phyloP scores from a whole-genome alignment of 1,140 invertebrate genomes.

The Drosophila insularis region DNA sequence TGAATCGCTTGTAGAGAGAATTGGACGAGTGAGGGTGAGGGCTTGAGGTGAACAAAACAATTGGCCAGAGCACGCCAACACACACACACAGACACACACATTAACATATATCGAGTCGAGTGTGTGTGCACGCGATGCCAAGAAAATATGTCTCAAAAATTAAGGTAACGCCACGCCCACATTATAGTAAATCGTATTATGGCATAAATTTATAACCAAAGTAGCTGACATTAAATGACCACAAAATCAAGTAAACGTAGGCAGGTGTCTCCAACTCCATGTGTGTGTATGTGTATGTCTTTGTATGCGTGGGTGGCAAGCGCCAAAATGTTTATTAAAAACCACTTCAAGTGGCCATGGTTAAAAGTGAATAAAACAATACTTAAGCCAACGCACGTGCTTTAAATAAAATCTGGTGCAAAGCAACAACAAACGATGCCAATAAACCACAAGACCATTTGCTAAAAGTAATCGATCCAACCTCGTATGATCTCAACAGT shows the following conservation, averaged over 20 bases:
- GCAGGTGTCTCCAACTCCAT: slow-evolving; percentile 38
- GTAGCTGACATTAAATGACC: slow-evolving; percentile 1
- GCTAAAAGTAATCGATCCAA: no score
- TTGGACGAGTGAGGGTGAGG: neutral
- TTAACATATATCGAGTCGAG: slow-evolving; percentile 4
- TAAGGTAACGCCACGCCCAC: slow-evolving; percentile 43
- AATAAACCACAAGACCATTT: no score
- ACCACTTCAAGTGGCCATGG: slow-evolving; percentile 37
- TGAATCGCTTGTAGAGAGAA: slow-evolving; percentile 55
- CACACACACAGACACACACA: slow-evolving; percentile 11
- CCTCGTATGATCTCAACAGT: no score
- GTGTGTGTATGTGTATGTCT: neutral
- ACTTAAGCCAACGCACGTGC: slow-evolving; percentile 61
- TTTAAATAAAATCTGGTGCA: slow-evolving; percentile 6
- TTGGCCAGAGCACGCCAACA: slow-evolving; percentile 54
- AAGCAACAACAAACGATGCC: no score
- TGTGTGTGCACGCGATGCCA: slow-evolving; percentile 45
- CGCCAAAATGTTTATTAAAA: slow-evolving; percentile 62
- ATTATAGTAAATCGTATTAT: slow-evolving; percentile 38
- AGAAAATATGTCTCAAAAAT: slow-evolving; percentile 3
- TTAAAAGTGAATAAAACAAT: slow-evolving; percentile 33
- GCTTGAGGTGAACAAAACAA: slow-evolving; percentile 33
- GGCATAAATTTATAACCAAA: slow-evolving; percentile 36
- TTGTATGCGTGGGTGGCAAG: slow-evolving; percentile 20
- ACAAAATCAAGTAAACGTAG: slow-evolving; percentile 31